These are phyloP conservation scores for Trissolcus basalis DNA, from an alignment of 1,140 invertebrate species.

Conservation along the genomic window DNA sequence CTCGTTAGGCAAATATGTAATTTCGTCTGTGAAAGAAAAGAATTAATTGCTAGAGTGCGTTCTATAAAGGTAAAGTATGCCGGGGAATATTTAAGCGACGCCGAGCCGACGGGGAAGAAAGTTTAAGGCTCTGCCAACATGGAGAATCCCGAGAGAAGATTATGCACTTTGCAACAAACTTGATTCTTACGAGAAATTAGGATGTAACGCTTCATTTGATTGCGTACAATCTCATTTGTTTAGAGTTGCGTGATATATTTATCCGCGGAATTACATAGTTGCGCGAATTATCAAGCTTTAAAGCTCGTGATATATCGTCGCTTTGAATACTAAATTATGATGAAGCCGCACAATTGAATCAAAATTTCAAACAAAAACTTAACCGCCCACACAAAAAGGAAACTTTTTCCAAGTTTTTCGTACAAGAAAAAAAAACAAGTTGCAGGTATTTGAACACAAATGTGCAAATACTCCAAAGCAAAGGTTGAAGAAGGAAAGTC, in stretches of 20 bases:
- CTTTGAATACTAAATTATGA: slow-evolving; percentile 10
- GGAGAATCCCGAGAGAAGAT: slow-evolving; percentile 36
- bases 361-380: no score
- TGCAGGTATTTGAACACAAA: no score
- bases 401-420: no score
- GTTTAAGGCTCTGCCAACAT: slow-evolving; percentile 23
- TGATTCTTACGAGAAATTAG: slow-evolving; percentile 50
- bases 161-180: slow-evolving; percentile 54
- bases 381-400: no score
- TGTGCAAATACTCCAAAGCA: no score
- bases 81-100: slow-evolving; percentile 22
- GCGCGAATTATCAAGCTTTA: slow-evolving; percentile 8
- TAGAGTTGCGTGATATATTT: slow-evolving; percentile 28
- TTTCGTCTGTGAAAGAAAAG: slow-evolving; percentile 21
- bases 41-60: slow-evolving; percentile 30
- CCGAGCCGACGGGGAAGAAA: slow-evolving; percentile 21
- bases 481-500: no score
- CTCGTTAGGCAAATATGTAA: slow-evolving; percentile 28
- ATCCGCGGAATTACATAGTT: slow-evolving; percentile 12
- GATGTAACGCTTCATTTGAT: slow-evolving; percentile 49
- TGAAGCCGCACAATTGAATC: no score
- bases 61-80: slow-evolving; percentile 15
- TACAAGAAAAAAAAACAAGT: no score
- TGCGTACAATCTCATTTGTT: slow-evolving; percentile 42
- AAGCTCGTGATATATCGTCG: background rate